Percentiles rank a stretch among this genome's conserved stretches.
phyloP scores from a whole-genome alignment of 1,140 invertebrate species.

The Alviniconcha marisindica region DNA sequence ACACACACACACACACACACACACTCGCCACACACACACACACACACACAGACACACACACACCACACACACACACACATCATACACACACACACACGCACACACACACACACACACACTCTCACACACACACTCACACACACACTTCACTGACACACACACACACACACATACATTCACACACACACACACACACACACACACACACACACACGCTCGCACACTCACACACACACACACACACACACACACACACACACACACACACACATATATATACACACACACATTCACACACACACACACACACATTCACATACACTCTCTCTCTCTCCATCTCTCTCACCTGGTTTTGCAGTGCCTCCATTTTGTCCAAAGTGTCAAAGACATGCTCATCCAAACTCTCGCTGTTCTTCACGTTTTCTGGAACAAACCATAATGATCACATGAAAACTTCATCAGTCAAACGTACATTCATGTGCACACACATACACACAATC shows the following conservation, averaged over 20 bases:
- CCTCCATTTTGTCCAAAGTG: constrained; percentile 72
- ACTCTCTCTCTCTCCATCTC: no score
- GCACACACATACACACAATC: no score
- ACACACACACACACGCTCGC: background rate
- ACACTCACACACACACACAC: background rate
- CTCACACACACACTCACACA: background rate
- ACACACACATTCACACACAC: no score
- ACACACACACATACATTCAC: constrained; percentile 6
- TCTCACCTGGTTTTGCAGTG: constrained; percentile 69
- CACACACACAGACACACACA: background rate
- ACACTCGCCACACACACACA: background rate
- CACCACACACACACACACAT: no score
- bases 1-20: background rate
- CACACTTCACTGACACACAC: background rate
- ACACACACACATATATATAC: no score
- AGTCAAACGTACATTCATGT: background rate
- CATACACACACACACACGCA: background rate
- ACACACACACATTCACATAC: no score
- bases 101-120: background rate
- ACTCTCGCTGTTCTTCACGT: constrained; percentile 67
- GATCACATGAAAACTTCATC: background rate
- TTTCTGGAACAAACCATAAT: constrained; percentile 55
- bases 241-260: no score
- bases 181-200: background rate
- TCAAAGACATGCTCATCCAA: constrained; percentile 70